Conservation (phyloP, 2,113 vertebrate genomes). For the Hymenochirus boettgeri region DNA sequence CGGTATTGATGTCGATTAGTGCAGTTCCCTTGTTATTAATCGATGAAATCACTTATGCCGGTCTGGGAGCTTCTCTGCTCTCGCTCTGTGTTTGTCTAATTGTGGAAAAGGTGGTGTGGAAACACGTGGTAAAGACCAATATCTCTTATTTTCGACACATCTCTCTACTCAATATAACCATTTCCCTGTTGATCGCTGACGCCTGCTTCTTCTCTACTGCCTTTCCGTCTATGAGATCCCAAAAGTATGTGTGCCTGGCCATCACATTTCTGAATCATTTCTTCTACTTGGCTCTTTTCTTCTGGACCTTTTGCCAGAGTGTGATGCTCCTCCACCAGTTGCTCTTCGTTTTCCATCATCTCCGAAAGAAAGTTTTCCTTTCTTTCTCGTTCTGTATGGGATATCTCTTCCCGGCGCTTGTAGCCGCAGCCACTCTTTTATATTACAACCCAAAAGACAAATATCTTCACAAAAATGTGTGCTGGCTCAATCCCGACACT, state of each 20-base stretch:
- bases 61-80: slow-evolving; percentile 68
- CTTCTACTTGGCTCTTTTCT: slow-evolving; percentile 82
- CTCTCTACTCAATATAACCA: slow-evolving; percentile 76
- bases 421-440: slow-evolving; percentile 66
- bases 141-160: slow-evolving; percentile 77
- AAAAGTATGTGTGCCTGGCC: slow-evolving; percentile 49
- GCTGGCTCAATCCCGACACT: slow-evolving; percentile 75
- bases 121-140: slow-evolving; percentile 74
- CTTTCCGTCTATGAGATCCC: slow-evolving; percentile 10
- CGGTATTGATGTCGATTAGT: slow-evolving; percentile 72
- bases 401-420: slow-evolving; percentile 74
- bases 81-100: slow-evolving; percentile 69
- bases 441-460: slow-evolving; percentile 40
- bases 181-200: slow-evolving; percentile 74
- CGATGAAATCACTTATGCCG: slow-evolving; percentile 61
- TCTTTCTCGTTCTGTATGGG: slow-evolving; percentile 67
- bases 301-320: slow-evolving; percentile 89
- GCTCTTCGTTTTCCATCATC: slow-evolving; percentile 72
- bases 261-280: slow-evolving; percentile 78
- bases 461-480: slow-evolving; percentile 58
- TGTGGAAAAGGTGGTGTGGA: slow-evolving; percentile 79
- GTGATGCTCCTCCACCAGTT: slow-evolving; percentile 81
- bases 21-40: rapidly evolving
- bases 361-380: slow-evolving; percentile 73
- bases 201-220: slow-evolving; percentile 65